Conservation (phyloP, 1,140 invertebrate genomes). For the Papilio polytes region DNA sequence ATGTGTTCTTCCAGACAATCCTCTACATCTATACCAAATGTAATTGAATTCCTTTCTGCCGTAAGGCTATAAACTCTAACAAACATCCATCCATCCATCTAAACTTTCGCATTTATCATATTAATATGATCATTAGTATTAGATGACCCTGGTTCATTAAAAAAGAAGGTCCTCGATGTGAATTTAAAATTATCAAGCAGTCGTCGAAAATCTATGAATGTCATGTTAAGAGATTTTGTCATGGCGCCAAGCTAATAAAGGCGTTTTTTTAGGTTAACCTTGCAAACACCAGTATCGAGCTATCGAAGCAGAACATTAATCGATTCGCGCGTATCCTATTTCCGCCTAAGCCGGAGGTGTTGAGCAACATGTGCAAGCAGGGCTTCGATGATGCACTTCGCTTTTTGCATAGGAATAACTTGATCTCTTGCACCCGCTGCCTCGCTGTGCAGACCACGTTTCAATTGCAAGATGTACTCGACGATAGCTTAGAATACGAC, state of each 20-base stretch:
- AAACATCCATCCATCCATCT: too few species aligned
- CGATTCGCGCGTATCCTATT: conserved; percentile 96
- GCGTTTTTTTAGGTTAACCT: conserved; percentile 89
- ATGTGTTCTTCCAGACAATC: too few species aligned
- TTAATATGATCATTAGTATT: not conserved
- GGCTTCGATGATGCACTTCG: conserved; percentile 98
- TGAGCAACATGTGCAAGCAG: conserved; percentile 98
- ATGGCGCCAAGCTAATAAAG: not conserved
- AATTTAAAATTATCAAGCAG: not conserved
- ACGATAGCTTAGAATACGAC: conserved; percentile 90
- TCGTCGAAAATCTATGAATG: not conserved
- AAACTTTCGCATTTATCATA: too few species aligned
- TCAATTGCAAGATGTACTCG: conserved; percentile 88
- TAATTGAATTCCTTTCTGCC: too few species aligned
- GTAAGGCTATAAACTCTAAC: too few species aligned
- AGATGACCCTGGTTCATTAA: too few species aligned
- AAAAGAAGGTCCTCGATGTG: not conserved
- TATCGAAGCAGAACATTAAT: conserved; percentile 96
- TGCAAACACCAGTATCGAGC: conserved; percentile 97
- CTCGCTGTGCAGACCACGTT: conserved; percentile 93
- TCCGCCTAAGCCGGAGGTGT: conserved; percentile 96
- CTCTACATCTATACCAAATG: too few species aligned
- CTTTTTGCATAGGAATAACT: conserved; percentile 96
- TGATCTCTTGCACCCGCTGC: conserved; percentile 94
- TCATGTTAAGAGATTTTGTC: not conserved